Evolutionary conservation across 2,797 vertebrate species (phyloP).

Genomic region (Notolepis coatsorum): DNA sequence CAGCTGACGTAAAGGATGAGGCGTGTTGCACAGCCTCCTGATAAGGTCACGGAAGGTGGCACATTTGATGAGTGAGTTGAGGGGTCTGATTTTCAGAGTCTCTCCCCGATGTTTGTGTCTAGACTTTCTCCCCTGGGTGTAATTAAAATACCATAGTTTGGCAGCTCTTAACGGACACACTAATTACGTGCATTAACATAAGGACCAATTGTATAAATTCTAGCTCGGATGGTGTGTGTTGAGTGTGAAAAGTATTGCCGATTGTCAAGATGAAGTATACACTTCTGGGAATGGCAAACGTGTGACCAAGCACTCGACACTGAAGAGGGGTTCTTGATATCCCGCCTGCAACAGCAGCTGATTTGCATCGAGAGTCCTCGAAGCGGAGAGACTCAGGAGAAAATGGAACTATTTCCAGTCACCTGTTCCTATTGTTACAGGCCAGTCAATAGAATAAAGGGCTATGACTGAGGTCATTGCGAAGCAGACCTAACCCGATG

Average conservation of each 20-base stretch:
- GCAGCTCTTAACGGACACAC: neutral
- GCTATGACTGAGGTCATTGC: no score
- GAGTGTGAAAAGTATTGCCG: neutral
- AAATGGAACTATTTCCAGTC: conserved; percentile 13
- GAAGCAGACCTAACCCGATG: no score
- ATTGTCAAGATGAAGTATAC: neutral
- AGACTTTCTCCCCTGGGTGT: neutral
- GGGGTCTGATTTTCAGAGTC: neutral
- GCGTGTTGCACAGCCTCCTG: conserved; percentile 10
- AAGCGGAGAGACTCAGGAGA: conserved; percentile 20
- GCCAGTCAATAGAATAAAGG: no score
- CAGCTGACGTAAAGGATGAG: conserved; percentile 35
- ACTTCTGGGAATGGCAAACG: no score
- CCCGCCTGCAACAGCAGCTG: conserved; percentile 50
- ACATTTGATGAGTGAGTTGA: conserved; percentile 19
- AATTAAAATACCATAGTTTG: neutral
- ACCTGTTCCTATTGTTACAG: no score
- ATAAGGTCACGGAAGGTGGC: conserved; percentile 26
- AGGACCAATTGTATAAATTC: neutral
- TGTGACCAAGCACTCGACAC: no score
- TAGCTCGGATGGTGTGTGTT: neutral
- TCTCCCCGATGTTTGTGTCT: conserved; percentile 2
- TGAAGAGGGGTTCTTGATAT: conserved; percentile 26
- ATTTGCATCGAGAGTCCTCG: conserved; percentile 62
- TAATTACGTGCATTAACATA: neutral